Evolutionary conservation across 2,113 vertebrate genomes (phyloP).

Genomic region (Macroglossus sobrinus): DNA sequence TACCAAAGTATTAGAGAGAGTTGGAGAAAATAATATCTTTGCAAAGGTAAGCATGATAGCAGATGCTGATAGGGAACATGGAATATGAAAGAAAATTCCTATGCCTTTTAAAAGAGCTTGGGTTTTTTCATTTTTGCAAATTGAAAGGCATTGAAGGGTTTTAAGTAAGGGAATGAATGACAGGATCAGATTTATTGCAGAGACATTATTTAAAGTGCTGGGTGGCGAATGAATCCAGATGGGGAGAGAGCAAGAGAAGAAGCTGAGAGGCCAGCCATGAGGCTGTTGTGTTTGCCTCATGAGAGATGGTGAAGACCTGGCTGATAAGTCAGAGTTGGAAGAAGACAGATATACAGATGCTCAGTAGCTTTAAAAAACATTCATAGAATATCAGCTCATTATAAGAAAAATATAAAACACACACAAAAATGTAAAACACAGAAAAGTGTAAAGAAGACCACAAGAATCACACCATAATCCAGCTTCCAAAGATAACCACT

Average conservation of each 20-base stretch:
- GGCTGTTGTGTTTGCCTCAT: background rate
- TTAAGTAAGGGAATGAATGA: background rate
- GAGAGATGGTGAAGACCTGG: background rate
- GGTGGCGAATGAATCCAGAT: background rate
- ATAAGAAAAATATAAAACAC: background rate
- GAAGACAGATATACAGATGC: background rate
- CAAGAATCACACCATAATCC: background rate
- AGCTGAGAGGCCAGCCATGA: background rate
- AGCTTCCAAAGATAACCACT: background rate
- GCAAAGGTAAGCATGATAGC: background rate
- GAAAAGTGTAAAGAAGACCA: background rate
- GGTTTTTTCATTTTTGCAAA: background rate
- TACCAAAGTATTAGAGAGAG: background rate
- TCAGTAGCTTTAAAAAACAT: background rate
- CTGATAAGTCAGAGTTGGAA: background rate
- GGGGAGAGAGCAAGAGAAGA: background rate
- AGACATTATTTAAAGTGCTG: background rate
- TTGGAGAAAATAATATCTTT: background rate
- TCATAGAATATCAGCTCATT: background rate
- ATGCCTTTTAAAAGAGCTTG: background rate
- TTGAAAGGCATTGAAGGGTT: background rate
- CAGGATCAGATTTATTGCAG: background rate
- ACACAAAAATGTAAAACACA: background rate
- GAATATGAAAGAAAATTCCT: background rate
- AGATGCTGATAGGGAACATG: background rate